Percentiles rank a stretch among this genome's conserved stretches.
These are phyloP conservation scores for Zygaena filipendulae DNA, from an alignment of 2,888 invertebrate species.

Conservation along the genomic window DNA sequence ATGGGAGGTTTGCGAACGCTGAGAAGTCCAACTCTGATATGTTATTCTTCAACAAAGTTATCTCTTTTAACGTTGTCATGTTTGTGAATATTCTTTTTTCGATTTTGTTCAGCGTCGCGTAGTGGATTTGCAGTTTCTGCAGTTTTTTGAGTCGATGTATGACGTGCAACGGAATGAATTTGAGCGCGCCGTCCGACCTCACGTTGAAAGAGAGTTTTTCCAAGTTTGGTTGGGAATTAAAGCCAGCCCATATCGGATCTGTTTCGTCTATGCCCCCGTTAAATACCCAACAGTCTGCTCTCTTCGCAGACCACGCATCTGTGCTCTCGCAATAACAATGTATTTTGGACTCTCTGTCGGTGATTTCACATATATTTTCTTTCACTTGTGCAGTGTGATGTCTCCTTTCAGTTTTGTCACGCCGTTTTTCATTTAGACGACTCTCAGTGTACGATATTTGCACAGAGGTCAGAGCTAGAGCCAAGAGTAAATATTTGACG, in stretches of 20 bases:
- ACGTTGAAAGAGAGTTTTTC: conserved; percentile 77
- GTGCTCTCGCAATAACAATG: conserved; percentile 76
- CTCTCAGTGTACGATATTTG: conserved; percentile 65
- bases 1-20: conserved; percentile 78
- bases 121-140: conserved; percentile 75
- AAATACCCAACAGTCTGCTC: conserved; percentile 84
- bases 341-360: conserved; percentile 64
- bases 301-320: conserved; percentile 67
- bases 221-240: conserved; percentile 76
- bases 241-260: conserved; percentile 78
- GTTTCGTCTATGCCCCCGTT: conserved; percentile 73
- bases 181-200: conserved; percentile 74
- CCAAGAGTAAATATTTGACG: conserved; percentile 61
- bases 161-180: conserved; percentile 76
- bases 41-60: conserved; percentile 77
- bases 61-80: conserved; percentile 74
- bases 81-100: conserved; percentile 81
- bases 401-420: conserved; percentile 58
- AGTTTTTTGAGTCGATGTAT: conserved; percentile 74
- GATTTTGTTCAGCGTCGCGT: conserved; percentile 77
- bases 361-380: conserved; percentile 70
- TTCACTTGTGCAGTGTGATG: conserved; percentile 43
- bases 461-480: conserved; percentile 59
- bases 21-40: conserved; percentile 76
- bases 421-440: conserved; percentile 63